Evolutionary conservation across 2,797 vertebrate genomes (phyloP), one percentile per base, ranked within the genome.

Genomic region (Coluber constrictor): DNA sequence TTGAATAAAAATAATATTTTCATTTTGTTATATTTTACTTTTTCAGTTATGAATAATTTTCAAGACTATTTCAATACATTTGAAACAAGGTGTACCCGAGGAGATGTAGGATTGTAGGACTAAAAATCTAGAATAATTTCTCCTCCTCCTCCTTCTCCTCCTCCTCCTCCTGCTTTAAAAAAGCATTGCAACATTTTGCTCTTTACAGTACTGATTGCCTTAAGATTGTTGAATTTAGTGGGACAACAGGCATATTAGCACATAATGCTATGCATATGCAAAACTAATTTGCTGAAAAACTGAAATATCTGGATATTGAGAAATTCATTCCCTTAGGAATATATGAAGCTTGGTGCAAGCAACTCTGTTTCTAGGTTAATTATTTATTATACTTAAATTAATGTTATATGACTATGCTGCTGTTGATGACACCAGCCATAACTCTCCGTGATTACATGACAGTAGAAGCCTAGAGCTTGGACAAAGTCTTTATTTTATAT

Each of bases 1-100:
- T 91, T 90, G 51, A 74, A 93, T 93, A 90, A 88, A 90, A 90
- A 56, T 79, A 32, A 56, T 60, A 63, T 87, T 90, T 90, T 90
- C 20, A 25, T 89, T 66, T 29, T 90, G 27, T 63, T 90, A 90
- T 87, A 61, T 37, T 27, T 56, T 66, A 59, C 27, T 13, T 66
- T 90, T 90, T 27, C 43, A 29, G 55, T 90, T 60, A 59, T 88
- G 61, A n/a, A 56, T 57, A 10, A 23, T 88, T 93, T 91, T 88
- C 60, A 93, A 59, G 87, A 79, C 83, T 79, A 37, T 60, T 91
- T 88, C 54, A 87, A 47, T 56, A 83, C 11, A 4, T 43, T 74
- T 47, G 37, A 83, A 83, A 20, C 20, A 83, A 23, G 74, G 10
- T 11, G 1, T 47, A 47, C 74, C 74, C 5, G 4, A 83, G 37